Conservation (phyloP, 1,140 invertebrate species). For the Dendroctonus valens region DNA sequence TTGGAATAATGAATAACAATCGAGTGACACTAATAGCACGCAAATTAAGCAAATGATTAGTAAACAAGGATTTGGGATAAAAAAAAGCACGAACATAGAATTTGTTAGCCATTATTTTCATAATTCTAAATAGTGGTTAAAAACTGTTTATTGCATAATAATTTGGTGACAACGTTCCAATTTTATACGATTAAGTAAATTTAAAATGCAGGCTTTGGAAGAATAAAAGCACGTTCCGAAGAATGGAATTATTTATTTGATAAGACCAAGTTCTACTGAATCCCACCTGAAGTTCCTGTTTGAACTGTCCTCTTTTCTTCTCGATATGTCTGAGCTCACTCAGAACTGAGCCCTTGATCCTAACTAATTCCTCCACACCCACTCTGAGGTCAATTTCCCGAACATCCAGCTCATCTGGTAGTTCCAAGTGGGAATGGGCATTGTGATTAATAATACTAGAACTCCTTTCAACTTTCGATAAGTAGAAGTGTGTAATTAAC, state of each 20-base stretch:
- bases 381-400: slow-evolving; percentile 77
- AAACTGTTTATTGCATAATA: too few species aligned
- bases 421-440: slow-evolving; percentile 70
- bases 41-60: too few species aligned
- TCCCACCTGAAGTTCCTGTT: slow-evolving; percentile 66
- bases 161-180: too few species aligned
- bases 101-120: too few species aligned
- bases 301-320: slow-evolving; percentile 78
- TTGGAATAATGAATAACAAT: too few species aligned
- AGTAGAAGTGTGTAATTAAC: slow-evolving; percentile 77
- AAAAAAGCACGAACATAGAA: too few species aligned
- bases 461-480: slow-evolving; percentile 65
- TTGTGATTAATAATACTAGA: slow-evolving; percentile 60
- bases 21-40: too few species aligned
- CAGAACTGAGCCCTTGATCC: slow-evolving; percentile 89
- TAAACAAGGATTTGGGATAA: too few species aligned
- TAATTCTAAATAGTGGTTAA: too few species aligned
- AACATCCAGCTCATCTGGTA: slow-evolving; percentile 72
- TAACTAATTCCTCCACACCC: slow-evolving; percentile 86
- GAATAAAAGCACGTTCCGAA: not conserved
- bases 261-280: not conserved
- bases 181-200: too few species aligned
- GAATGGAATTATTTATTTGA: too few species aligned
- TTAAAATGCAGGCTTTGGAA: not conserved
- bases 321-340: slow-evolving; percentile 89